Evolutionary conservation across 2,113 vertebrate genomes (phyloP).

Genomic region (Caretta caretta): DNA sequence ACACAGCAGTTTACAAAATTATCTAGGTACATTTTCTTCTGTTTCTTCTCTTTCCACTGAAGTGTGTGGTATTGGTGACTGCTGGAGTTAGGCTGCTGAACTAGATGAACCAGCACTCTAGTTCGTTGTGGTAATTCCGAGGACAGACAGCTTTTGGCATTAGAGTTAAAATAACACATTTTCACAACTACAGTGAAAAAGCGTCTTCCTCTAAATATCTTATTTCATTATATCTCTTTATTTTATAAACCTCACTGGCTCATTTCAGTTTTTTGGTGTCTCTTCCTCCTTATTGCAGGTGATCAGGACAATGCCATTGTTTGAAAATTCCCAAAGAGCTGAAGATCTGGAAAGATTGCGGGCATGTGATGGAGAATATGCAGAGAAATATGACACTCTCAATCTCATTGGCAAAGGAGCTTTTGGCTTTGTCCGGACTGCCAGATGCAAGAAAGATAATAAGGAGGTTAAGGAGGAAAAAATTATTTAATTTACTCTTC

Average conservation of each 20-base stretch:
- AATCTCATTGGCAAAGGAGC: conserved; percentile 90
- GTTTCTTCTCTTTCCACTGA: background rate
- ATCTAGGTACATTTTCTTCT: background rate
- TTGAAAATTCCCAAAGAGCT: conserved; percentile 75
- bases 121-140: background rate
- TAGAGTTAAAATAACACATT: background rate
- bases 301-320: conserved; percentile 69
- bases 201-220: background rate
- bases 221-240: background rate
- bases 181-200: background rate
- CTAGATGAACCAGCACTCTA: background rate
- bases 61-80: background rate
- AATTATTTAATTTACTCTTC: background rate
- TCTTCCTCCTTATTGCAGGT: conserved; percentile 62
- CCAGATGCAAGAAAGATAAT: conserved; percentile 75
- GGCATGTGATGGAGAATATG: conserved; percentile 90
- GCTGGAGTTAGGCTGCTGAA: background rate
- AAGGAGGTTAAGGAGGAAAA: conserved; percentile 83
- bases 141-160: background rate
- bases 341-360: conserved; percentile 85
- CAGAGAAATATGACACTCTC: conserved; percentile 84
- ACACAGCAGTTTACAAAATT: background rate
- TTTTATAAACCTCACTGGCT: background rate
- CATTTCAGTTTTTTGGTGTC: background rate
- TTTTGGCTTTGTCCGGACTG: conserved; percentile 95